Percentiles rank a stretch among this genome's conserved stretches.
Evolutionary conservation across 2,113 vertebrate genomes (phyloP).

Genomic region (Rhipidura dahli): DNA sequence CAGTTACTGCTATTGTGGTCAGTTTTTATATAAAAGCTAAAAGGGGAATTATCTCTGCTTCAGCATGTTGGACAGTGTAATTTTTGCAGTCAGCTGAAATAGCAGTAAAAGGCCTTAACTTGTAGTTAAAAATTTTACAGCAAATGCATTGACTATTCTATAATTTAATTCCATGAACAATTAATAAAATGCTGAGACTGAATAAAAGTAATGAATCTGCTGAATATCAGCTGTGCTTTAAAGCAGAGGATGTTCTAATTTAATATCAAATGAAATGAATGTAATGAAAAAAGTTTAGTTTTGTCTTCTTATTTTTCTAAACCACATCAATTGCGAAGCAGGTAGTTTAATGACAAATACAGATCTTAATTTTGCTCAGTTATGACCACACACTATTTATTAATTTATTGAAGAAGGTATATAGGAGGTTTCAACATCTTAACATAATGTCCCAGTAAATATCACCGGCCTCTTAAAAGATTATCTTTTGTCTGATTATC

Average conservation of each 20-base stretch:
- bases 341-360: background rate
- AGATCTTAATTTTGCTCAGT: background rate
- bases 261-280: too few species aligned
- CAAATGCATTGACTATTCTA: background rate
- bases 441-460: background rate
- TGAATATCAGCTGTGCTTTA: background rate
- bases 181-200: background rate
- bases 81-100: conserved; percentile 23
- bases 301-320: background rate
- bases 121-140: background rate
- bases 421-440: background rate
- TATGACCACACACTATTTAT: background rate
- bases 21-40: background rate
- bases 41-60: background rate
- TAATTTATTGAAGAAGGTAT: background rate
- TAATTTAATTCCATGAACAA: background rate
- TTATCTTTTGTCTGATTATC: background rate
- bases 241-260: background rate
- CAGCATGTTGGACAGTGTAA: background rate
- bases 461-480: background rate
- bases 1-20: background rate
- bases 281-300: background rate
- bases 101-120: background rate
- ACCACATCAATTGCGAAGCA: background rate
- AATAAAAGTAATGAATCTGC: background rate